These are phyloP conservation scores for Drosophila subpulchrella DNA, from an alignment of 1,140 invertebrate genomes.

Conservation along the genomic window DNA sequence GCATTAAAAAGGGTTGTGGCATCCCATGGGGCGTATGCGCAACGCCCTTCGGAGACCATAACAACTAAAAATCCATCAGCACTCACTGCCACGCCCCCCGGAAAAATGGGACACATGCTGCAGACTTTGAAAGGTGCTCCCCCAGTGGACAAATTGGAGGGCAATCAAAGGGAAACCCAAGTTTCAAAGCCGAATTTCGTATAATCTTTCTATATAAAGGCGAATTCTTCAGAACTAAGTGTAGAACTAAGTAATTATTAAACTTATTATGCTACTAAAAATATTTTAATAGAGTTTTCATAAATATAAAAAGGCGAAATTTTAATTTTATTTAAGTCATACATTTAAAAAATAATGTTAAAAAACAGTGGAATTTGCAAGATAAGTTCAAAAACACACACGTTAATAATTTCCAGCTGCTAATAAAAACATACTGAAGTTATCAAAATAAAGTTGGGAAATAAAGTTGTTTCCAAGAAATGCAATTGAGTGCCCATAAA, in stretches of 20 bases:
- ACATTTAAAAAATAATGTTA: too few relatives aligned
- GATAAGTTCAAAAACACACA: too few relatives aligned
- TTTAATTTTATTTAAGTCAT: neutral
- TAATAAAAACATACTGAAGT: neutral
- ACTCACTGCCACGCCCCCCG: constrained; percentile 10
- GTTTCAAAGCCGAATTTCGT: neutral
- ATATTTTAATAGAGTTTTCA: too few relatives aligned
- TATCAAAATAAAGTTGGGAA: constrained; percentile 1
- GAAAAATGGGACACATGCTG: constrained; percentile 7
- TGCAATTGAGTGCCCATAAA: constrained; percentile 19
- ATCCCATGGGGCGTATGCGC: constrained; percentile 43
- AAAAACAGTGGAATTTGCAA: too few relatives aligned
- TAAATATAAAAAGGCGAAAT: neutral
- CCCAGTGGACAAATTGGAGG: constrained; percentile 31
- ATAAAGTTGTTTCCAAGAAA: constrained; percentile 8
- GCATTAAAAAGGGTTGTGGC: constrained; percentile 22
- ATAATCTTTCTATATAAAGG: neutral
- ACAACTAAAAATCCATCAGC: constrained; percentile 49
- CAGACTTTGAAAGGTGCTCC: constrained; percentile 10
- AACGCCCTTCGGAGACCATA: constrained; percentile 21
- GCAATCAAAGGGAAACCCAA: constrained; percentile 1
- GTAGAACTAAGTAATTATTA: too few relatives aligned
- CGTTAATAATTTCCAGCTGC: neutral
- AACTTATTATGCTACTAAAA: too few relatives aligned
- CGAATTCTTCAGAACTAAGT: neutral